Evolutionary conservation across 2,888 invertebrate species (phyloP).

Genomic region (Aporophyla nigra): DNA sequence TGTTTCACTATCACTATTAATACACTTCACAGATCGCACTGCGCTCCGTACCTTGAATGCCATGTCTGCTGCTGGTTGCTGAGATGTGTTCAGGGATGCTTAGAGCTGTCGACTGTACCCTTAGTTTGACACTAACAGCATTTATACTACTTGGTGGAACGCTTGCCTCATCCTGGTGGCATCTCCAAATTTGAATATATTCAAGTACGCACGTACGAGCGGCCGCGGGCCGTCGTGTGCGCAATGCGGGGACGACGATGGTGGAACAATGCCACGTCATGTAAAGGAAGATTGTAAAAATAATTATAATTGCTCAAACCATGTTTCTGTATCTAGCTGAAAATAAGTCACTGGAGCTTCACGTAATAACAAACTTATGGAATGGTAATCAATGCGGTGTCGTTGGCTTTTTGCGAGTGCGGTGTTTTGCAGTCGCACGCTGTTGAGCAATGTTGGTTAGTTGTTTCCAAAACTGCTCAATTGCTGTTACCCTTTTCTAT

Average conservation of each 20-base stretch:
- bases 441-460: conserved; percentile 1
- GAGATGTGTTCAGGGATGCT: conserved; percentile 84
- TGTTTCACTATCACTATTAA: conserved; percentile 65
- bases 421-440: background rate
- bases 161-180: conserved; percentile 83
- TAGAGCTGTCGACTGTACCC: conserved; percentile 86
- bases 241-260: conserved; percentile 59
- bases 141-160: conserved; percentile 82
- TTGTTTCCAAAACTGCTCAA: no score
- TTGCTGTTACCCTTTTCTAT: background rate
- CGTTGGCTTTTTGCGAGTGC: background rate
- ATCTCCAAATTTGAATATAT: conserved; percentile 89
- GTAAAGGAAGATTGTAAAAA: conserved; percentile 48
- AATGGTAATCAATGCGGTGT: background rate
- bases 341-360: background rate
- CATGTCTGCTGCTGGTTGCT: conserved; percentile 79
- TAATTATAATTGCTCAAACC: background rate
- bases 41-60: conserved; percentile 86
- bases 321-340: background rate
- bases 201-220: conserved; percentile 87
- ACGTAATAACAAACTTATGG: background rate
- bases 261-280: conserved; percentile 81
- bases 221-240: conserved; percentile 60
- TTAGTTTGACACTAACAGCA: conserved; percentile 80
- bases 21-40: conserved; percentile 74